Base-by-base conservation (phyloP, 92 coral and sea anemone species). In the Phenganax marumi region DNA sequence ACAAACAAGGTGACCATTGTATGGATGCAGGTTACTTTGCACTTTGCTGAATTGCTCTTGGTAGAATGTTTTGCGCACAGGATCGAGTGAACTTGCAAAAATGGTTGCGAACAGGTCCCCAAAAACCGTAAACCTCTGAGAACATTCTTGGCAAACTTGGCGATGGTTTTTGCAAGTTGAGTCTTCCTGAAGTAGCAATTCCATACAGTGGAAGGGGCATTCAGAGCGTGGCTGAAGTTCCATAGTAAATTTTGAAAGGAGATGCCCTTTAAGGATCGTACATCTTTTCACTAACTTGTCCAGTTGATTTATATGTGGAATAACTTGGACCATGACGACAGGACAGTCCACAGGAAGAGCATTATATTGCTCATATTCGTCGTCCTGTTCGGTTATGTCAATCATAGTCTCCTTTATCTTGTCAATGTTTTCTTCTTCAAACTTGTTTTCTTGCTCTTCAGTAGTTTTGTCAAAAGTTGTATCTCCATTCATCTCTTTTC, bases 1-100 rank as follows among this genome's bases (percentile, higher is more conserved):
- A 77, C 92, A 76, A 19, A 89, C 80, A 8, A 84, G 69, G 62
- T 89, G 92, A 14, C 84, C 84, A 56, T 86, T 86, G 83, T 89
- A 86, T 46, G 57, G 49, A 1, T 56, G 52, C 47, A 89, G 10
- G 47, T 84, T 79, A 12, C 87, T 75, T 75, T 84, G 79, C 43
- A 74, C 8, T 13, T 10, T 51, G 47, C 8, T 52, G 6, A 50
- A 23, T 53, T 74, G 64, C 79, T 74, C 79, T 74, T 47, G 63
- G 79, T 52, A 74, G 55, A 56, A 60, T 39, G 25, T 26, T 43
- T 77, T 77, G 55, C 81, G 81, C 19, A 55, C 14, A 13, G 49
- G 46, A 8, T 21, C 39, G 39, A 77, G 70, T 19, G 69, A 25
- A 56, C 81, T 77, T 22, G 50, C 81, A n/a, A 2, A 11, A 12